Evolutionary conservation across 2,113 vertebrate genomes (phyloP).

Genomic region (Ciconia maguari): DNA sequence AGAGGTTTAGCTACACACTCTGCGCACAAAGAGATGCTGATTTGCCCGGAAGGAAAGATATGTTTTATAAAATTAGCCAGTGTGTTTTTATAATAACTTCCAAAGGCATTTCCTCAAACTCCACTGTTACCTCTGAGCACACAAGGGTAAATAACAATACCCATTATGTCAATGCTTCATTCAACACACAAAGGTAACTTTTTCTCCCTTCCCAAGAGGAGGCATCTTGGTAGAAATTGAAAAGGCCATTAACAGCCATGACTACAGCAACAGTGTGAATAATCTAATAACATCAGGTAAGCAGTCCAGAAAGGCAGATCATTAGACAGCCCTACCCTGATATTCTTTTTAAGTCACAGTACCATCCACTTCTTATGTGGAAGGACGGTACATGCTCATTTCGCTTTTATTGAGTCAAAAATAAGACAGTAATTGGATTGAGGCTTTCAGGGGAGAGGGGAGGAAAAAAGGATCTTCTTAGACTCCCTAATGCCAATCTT

Average conservation of each 20-base stretch:
- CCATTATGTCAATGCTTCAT: background rate
- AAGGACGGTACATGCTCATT: background rate
- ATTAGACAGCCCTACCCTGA: background rate
- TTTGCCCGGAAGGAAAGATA: background rate
- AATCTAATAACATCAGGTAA: background rate
- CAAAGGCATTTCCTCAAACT: slow-evolving; percentile 14
- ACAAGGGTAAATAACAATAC: slow-evolving; percentile 18
- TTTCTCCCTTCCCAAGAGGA: background rate
- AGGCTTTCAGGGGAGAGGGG: slow-evolving; percentile 67
- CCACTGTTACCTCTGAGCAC: background rate
- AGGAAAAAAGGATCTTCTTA: slow-evolving; percentile 73
- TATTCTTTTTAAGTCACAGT: background rate
- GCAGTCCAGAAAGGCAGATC: background rate
- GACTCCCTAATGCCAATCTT: slow-evolving; percentile 79
- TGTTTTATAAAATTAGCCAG: background rate
- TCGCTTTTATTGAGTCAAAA: slow-evolving; percentile 72
- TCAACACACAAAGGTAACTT: background rate
- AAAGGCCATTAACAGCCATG: background rate
- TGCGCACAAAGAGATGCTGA: background rate
- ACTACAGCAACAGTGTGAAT: background rate
- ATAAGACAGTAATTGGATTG: slow-evolving; percentile 84
- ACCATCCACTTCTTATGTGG: background rate
- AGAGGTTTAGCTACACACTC: background rate
- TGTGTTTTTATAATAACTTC: background rate
- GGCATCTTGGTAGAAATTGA: background rate